Percentiles rank a stretch among this genome's conserved stretches.
These are phyloP conservation scores for Lanius ludovicianus DNA, from an alignment of 2,113 vertebrate species.

Conservation along the genomic window DNA sequence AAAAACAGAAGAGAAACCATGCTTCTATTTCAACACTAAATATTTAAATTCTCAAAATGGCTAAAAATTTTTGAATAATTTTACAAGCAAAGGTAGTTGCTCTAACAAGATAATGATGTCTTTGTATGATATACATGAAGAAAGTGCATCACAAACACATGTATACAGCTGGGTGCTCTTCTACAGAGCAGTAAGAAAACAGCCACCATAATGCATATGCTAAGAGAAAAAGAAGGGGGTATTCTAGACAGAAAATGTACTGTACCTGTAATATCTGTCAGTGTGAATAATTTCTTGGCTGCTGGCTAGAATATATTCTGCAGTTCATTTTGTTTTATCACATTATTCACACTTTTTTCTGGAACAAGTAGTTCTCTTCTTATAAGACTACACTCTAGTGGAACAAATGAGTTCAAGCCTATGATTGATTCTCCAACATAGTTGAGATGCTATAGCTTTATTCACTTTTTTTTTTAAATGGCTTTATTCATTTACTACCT, in stretches of 20 bases:
- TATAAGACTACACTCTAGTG: conserved; percentile 36
- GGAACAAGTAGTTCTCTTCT: conserved; percentile 59
- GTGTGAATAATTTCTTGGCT: conserved; percentile 66
- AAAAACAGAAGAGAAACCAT: not conserved
- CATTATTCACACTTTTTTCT: conserved; percentile 62
- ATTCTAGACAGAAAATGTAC: conserved; percentile 44
- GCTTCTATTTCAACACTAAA: not conserved
- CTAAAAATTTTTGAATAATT: not conserved
- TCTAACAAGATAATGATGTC: not conserved
- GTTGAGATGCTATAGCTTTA: conserved; percentile 46
- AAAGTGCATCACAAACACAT: not conserved
- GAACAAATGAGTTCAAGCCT: conserved; percentile 51
- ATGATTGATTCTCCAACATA: conserved; percentile 61
- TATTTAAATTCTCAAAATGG: not conserved
- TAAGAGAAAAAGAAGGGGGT: conserved; percentile 23
- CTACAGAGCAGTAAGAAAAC: not conserved
- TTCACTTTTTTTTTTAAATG: not conserved
- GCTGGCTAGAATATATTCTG: conserved; percentile 54
- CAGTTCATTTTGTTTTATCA: conserved; percentile 67
- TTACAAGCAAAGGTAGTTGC: not conserved
- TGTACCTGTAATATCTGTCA: conserved; percentile 55
- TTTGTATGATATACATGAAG: not conserved
- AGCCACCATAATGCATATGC: not conserved
- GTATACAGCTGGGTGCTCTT: not conserved
- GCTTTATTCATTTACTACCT: conserved; percentile 62